These are phyloP conservation scores for Eolophus roseicapilla DNA, from an alignment of 2,113 vertebrate genomes.

Conservation along the genomic window DNA sequence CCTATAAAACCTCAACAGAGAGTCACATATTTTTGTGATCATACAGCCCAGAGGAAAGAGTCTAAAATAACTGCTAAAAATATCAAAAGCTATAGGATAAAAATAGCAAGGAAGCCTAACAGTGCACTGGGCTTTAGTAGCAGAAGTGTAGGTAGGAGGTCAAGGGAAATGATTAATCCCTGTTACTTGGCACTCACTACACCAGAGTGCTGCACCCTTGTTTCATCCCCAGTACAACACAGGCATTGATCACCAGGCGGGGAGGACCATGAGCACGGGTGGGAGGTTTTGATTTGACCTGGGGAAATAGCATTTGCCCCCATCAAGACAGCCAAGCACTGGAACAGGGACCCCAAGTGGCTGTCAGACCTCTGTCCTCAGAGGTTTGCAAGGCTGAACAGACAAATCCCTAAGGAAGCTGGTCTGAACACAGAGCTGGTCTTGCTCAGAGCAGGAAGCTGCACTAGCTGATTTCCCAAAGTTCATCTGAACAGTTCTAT, in stretches of 20 bases:
- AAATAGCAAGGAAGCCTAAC: conserved; percentile 26
- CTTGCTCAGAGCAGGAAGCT: background rate
- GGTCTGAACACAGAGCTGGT: background rate
- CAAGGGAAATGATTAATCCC: conserved; percentile 7
- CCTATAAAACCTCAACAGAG: conserved; percentile 3
- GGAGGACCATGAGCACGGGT: accelerated
- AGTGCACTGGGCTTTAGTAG: background rate
- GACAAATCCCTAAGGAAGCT: background rate
- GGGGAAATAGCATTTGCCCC: background rate
- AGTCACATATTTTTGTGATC: background rate
- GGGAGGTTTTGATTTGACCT: background rate
- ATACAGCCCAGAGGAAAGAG: background rate
- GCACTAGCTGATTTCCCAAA: background rate
- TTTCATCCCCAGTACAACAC: accelerated
- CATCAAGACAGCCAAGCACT: background rate
- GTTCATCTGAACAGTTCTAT: background rate
- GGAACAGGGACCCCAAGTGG: background rate
- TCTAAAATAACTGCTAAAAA: conserved; percentile 25
- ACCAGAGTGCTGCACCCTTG: accelerated
- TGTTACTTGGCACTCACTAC: background rate
- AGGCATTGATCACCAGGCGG: background rate
- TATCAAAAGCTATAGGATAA: background rate
- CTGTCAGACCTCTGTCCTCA: background rate
- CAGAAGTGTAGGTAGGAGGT: conserved; percentile 21
- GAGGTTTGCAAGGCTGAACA: background rate